These are phyloP conservation scores for Danaus chrysippus DNA, from an alignment of 2,888 invertebrate genomes.

Conservation along the genomic window DNA sequence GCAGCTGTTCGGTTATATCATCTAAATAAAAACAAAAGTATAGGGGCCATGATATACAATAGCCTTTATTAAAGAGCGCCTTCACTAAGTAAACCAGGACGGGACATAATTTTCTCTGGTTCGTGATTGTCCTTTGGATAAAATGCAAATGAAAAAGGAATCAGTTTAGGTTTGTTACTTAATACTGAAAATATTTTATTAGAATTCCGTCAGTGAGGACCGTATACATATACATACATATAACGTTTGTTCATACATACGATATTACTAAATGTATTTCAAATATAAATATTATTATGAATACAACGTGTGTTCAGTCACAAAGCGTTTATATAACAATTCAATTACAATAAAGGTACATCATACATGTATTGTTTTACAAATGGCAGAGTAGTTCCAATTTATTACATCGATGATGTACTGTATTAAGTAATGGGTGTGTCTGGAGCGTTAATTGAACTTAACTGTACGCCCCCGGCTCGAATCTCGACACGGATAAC, in stretches of 20 bases:
- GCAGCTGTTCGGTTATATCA: slow-evolving; percentile 29
- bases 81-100: slow-evolving; percentile 30
- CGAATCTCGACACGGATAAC: slow-evolving; percentile 29
- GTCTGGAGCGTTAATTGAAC: slow-evolving; percentile 53
- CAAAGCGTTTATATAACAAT: no score
- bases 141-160: slow-evolving; percentile 13
- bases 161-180: slow-evolving; percentile 11
- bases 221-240: no score
- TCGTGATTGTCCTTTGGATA: slow-evolving; percentile 23
- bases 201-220: no score
- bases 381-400: slow-evolving; percentile 33
- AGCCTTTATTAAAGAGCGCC: slow-evolving; percentile 31
- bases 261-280: no score
- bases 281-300: no score
- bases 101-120: slow-evolving; percentile 29
- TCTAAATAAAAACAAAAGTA: slow-evolving; percentile 30
- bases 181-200: no score
- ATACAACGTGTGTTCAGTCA: no score
- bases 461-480: slow-evolving; percentile 38
- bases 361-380: slow-evolving; percentile 20
- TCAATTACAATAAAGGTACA: neutral
- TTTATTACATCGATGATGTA: slow-evolving; percentile 57
- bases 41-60: slow-evolving; percentile 30
- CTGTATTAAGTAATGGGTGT: slow-evolving; percentile 54
- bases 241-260: no score